Evolutionary conservation across 2,888 invertebrate genomes (phyloP), one percentile per base, ranked within the genome.

Genomic region (Oithona nana): DNA sequence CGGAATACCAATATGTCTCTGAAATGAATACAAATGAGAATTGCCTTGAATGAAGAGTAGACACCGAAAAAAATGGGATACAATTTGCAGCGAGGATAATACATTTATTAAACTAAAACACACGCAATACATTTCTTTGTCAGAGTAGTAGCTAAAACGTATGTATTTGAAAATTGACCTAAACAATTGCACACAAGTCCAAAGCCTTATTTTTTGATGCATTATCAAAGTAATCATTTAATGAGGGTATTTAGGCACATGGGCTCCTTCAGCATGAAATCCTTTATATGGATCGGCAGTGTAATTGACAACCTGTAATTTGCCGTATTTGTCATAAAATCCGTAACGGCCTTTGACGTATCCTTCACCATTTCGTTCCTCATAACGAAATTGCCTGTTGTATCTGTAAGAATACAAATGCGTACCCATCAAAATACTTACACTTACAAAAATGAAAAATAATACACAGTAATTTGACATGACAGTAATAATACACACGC

Each of bases 261-360:
- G 63, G 54, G 63, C 64, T 2, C 68, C 64, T 51, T 72, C 70
- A 13, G 82, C 80, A 65, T 80, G 79, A 73, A 83, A 87, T 3
- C 86, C 86, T 61, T 77, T 77, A 64, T 81, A 73, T 0, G 85
- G 84, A 68, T 82, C 79, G 1, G 86, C 82, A 67, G 81, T 78
- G 70, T 88, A 88, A 73, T 83, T 83, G 65, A 86, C 81, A 28
- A 84, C 78, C 66, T 82, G 80, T 49, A 86, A 75, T 74, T 86
- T 86, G 20, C 87, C 87, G 66, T 76, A 73, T 65, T 81, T 81
- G 72, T 86, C 86, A 70, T 83, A 80, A 72, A 83, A 87, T 51
- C 87, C 87, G 70, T 85, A 88, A 69, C 84, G 84, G 13, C 87
- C 87, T 68, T 80, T 81, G 52, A 87, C 83, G 64, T 81, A 76